These are phyloP conservation scores for Nettapus auritus DNA, from an alignment of 2,113 vertebrate genomes.

Conservation along the genomic window DNA sequence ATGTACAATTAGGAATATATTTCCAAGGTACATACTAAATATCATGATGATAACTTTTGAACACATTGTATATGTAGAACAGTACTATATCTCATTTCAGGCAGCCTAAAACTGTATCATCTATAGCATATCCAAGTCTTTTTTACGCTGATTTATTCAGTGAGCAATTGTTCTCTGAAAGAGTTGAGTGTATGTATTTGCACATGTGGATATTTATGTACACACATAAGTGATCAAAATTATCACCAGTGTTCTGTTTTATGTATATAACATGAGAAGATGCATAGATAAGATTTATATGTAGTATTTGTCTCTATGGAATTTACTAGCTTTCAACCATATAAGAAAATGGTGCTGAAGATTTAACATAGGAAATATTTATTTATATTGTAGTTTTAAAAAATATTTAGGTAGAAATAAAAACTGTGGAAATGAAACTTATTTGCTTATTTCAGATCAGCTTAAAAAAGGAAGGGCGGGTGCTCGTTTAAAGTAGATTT, in stretches of 20 bases:
- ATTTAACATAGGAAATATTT: background rate
- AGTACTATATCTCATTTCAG: background rate
- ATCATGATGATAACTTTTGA: background rate
- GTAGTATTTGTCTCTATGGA: background rate
- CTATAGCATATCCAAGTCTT: background rate
- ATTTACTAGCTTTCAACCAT: background rate
- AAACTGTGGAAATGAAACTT: background rate
- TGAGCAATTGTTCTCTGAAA: background rate
- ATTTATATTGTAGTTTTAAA: background rate
- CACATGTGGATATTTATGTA: background rate
- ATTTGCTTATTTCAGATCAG: background rate
- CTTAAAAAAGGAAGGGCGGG: conserved; percentile 34
- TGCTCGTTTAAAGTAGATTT: conserved; percentile 17
- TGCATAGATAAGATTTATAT: background rate
- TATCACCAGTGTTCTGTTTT: background rate
- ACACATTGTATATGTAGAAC: background rate
- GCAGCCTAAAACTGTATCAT: background rate
- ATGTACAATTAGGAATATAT: background rate
- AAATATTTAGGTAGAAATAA: background rate
- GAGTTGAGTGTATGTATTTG: background rate
- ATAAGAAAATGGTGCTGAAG: background rate
- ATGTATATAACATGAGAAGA: background rate
- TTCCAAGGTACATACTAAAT: background rate
- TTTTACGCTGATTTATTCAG: background rate
- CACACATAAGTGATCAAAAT: background rate